These are phyloP conservation scores for Sarcophaga bullata DNA, from an alignment of 1,140 invertebrate species.

Conservation along the genomic window DNA sequence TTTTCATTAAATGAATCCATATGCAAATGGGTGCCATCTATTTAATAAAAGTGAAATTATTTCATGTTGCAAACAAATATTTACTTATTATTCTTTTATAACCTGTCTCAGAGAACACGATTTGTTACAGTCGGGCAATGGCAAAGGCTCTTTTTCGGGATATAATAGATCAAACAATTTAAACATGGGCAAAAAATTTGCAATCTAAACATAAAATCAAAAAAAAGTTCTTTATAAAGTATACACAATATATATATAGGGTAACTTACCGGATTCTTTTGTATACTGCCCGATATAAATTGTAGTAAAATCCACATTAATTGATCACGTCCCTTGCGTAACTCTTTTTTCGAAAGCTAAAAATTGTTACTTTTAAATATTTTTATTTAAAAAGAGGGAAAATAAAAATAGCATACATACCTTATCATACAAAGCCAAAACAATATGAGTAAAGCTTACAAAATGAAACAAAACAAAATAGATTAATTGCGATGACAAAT, in stretches of 20 bases:
- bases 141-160: conserved; percentile 88
- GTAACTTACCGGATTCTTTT: conserved; percentile 85
- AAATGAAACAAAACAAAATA: conserved; percentile 96
- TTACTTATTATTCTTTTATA: not conserved
- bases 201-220: conserved; percentile 69
- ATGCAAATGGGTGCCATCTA: conserved; percentile 92
- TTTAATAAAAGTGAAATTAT: not conserved
- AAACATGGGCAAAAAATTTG: conserved; percentile 90
- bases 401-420: conserved; percentile 62
- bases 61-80: not conserved
- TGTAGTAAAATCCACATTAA: conserved; percentile 98
- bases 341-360: conserved; percentile 79
- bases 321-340: conserved; percentile 91
- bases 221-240: not conserved
- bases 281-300: conserved; percentile 96
- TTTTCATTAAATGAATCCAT: conserved; percentile 95
- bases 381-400: conserved; percentile 12
- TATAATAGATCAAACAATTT: conserved; percentile 93
- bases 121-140: conserved; percentile 88
- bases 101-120: conserved; percentile 84
- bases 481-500: conserved; percentile 94
- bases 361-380: conserved; percentile 14
- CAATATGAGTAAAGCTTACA: conserved; percentile 91
- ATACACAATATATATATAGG: not conserved
- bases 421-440: conserved; percentile 88